Evolutionary conservation across 2,113 vertebrate species (phyloP), one percentile per base, ranked within the genome.

Genomic region (Irena cyanogastra): DNA sequence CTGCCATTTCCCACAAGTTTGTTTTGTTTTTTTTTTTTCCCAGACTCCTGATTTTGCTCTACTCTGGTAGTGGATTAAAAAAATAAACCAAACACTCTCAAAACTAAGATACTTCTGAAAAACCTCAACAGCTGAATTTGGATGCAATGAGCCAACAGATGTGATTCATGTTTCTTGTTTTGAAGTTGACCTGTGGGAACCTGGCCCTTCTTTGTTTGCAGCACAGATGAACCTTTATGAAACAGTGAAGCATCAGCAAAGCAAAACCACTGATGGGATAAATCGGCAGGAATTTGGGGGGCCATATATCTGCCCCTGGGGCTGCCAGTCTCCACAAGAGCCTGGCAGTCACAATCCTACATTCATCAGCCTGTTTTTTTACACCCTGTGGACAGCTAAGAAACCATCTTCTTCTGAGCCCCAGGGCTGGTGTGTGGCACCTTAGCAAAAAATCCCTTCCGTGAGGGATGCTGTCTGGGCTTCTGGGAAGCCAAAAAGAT

Each of bases 141-240:
- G 41, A 86, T 52, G n/a, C 33, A 94, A 65, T 28, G 33, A 50
- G 23, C 35, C 61, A 87, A 79, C 27, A 83, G 63, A 79, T 50
- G 63, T 35, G 31, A 70, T 82, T 74, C 33, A 30, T 66, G 70
- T 74, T 87, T 76, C 78, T 82, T 77, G 30, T 35, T 93, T 87
- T 86, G 69, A 89, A 93, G 50, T 3, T 12, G 33, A 86, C 68
- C 66, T 33, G 56, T 90, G 75, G 54, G 47, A 96, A 90, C 71
- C n/a, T 7, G 2, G 54, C 16, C 53, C 11, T 56, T 70, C 27
- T 82, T 66, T 6, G 6, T 69, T 65, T 68, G 50, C 64, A 72
- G 85, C 3, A 4, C 74, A 83, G 56, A 83, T 13, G 15, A 33
- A 87, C 56, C 9, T 56, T 66, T 64, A 59, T 42, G 39, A 54